Percentiles rank a stretch among this genome's conserved stretches.
Conservation (phyloP, 2,888 invertebrate genomes). For the Balanococcus diminutus region DNA sequence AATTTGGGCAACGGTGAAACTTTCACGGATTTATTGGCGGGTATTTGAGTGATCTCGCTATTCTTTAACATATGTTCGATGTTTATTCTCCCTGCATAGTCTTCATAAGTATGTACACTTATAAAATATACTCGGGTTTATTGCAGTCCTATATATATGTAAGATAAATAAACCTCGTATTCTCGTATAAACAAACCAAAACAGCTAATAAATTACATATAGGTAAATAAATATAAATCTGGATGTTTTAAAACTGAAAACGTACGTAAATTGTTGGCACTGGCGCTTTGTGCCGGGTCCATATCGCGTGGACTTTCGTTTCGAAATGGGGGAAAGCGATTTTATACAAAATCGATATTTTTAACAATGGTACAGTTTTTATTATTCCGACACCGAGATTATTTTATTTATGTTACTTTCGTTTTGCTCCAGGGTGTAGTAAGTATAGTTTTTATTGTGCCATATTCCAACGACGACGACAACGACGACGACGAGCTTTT, state of each 20-base stretch:
- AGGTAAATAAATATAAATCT: constrained; percentile 34
- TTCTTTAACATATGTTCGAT: background rate
- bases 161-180: constrained; percentile 7
- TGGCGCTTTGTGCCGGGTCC: background rate
- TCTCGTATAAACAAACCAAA: constrained; percentile 9
- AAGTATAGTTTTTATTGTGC: constrained; percentile 41
- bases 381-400: constrained; percentile 31
- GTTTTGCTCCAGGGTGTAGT: constrained; percentile 38
- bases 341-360: constrained; percentile 37
- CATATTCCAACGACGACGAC: background rate
- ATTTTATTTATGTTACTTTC: constrained; percentile 44
- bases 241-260: background rate
- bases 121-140: background rate
- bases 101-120: background rate
- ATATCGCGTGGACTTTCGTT: background rate
- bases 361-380: constrained; percentile 32
- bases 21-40: constrained; percentile 11
- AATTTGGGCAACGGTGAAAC: background rate
- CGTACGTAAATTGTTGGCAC: constrained; percentile 15
- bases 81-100: background rate
- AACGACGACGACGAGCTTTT: background rate
- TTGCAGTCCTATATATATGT: background rate
- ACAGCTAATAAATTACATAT: constrained; percentile 1
- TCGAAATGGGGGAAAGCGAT: background rate
- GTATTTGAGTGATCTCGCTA: background rate